Evolutionary conservation across 2,113 vertebrate genomes (phyloP).

Genomic region (Pelobates fuscus): DNA sequence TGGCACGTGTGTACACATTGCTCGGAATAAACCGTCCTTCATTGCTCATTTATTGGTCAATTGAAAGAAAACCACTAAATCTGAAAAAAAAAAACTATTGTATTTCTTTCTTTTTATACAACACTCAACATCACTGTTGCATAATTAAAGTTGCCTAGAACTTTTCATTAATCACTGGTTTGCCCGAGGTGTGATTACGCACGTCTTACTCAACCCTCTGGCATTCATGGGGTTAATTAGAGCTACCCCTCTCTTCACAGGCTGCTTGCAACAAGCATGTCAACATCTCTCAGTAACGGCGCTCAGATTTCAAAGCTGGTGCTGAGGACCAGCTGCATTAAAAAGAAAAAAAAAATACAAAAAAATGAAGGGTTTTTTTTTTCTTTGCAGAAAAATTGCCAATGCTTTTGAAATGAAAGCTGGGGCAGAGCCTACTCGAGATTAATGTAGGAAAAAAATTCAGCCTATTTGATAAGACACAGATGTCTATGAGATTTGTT

Average conservation of each 20-base stretch:
- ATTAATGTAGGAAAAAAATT: constrained; percentile 67
- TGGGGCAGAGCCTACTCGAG: constrained; percentile 66
- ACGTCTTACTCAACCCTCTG: neutral
- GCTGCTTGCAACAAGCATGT: constrained; percentile 66
- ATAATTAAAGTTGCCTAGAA: constrained; percentile 46
- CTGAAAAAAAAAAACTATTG: constrained; percentile 42
- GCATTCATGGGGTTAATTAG: constrained; percentile 63
- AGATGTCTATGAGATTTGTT: constrained; percentile 78
- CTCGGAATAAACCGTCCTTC: constrained; percentile 9
- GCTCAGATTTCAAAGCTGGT: constrained; percentile 85
- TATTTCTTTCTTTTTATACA: too few relatives aligned
- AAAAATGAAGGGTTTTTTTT: constrained; percentile 47
- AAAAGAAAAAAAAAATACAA: neutral
- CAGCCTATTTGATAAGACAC: constrained; percentile 76
- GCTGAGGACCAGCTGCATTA: constrained; percentile 74
- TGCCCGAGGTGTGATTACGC: neutral
- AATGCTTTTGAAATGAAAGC: constrained; percentile 81
- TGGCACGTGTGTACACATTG: neutral
- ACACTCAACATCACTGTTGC: neutral
- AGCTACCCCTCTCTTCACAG: constrained; percentile 59
- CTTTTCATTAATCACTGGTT: constrained; percentile 15
- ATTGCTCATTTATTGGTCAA: constrained; percentile 49
- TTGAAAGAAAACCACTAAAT: constrained; percentile 49
- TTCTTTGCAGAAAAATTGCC: constrained; percentile 65
- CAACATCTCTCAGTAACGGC: constrained; percentile 60